Conservation (phyloP, 2,797 vertebrate species). For the Odontamblyopus lacepedii region DNA sequence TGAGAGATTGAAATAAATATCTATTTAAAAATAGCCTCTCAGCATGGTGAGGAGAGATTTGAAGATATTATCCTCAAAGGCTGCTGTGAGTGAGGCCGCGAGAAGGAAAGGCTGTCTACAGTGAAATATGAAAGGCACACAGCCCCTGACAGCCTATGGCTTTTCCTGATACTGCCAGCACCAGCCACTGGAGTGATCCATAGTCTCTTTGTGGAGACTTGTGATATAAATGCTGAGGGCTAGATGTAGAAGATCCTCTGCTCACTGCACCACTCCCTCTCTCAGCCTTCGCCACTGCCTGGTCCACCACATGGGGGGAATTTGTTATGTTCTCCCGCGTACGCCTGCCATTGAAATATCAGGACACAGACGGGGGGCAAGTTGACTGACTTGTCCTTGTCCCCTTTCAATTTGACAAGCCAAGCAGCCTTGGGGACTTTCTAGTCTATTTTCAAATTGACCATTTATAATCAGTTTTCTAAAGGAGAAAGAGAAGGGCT, state of each 20-base stretch:
- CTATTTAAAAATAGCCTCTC: constrained; percentile 83
- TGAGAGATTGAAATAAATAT: constrained; percentile 78
- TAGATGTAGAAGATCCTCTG: constrained; percentile 81
- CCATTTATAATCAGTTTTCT: constrained; percentile 83
- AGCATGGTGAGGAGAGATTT: constrained; percentile 78
- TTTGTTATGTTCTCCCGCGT: constrained; percentile 74
- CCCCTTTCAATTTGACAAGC: constrained; percentile 82
- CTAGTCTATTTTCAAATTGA: constrained; percentile 84
- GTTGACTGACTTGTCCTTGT: constrained; percentile 78
- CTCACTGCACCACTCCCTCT: constrained; percentile 52
- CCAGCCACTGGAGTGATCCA: constrained; percentile 83
- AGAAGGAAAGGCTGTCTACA: constrained; percentile 76
- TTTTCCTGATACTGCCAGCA: constrained; percentile 82
- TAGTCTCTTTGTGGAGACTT: constrained; percentile 81
- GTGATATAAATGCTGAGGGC: constrained; percentile 84
- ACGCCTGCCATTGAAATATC: constrained; percentile 66
- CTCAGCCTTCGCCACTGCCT: constrained; percentile 62
- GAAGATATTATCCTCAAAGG: constrained; percentile 85
- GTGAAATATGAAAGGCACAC: constrained; percentile 83
- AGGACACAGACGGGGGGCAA: constrained; percentile 59
- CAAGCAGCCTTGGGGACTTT: constrained; percentile 80
- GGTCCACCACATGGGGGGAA: constrained; percentile 57
- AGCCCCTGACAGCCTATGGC: constrained; percentile 83
- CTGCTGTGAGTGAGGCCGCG: constrained; percentile 78
- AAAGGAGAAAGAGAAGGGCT: constrained; percentile 67